These are phyloP conservation scores for Calosoma granatense DNA, from an alignment of 1,140 invertebrate genomes.

Conservation along the genomic window DNA sequence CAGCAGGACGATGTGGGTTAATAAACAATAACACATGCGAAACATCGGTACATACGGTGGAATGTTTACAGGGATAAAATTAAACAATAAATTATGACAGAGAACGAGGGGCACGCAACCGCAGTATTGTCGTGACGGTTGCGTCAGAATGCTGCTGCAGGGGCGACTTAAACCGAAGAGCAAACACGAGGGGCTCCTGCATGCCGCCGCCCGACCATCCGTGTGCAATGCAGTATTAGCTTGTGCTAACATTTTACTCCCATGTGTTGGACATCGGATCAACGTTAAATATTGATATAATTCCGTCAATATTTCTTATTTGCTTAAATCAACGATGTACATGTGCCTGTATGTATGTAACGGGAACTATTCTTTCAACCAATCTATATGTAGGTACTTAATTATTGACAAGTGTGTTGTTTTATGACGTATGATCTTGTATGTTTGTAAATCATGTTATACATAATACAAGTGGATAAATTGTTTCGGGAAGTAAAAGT, in stretches of 20 bases:
- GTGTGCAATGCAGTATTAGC: not conserved
- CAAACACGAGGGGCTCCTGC: not conserved
- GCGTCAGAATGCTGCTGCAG: not conserved
- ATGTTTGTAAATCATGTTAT: no score
- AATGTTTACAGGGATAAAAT: constrained; percentile 7
- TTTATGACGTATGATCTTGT: no score
- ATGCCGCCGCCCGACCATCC: not conserved
- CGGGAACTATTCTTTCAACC: no score
- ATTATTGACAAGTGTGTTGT: no score
- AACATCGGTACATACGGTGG: not conserved
- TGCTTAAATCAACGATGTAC: no score
- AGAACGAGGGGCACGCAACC: not conserved
- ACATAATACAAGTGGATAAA: no score
- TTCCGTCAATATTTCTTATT: not conserved
- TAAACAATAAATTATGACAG: constrained; percentile 7
- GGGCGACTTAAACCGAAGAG: constrained; percentile 1
- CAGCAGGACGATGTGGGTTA: no score
- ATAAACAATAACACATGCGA: constrained; percentile 5
- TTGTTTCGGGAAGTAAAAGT: no score
- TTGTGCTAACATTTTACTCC: not conserved
- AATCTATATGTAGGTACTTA: no score
- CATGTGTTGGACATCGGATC: not conserved
- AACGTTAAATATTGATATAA: constrained; percentile 5
- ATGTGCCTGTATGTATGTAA: no score
- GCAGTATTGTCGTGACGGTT: constrained; percentile 2